Base-by-base conservation (phyloP, 92 coral and sea anemone genomes). In the Porites divaricata region DNA sequence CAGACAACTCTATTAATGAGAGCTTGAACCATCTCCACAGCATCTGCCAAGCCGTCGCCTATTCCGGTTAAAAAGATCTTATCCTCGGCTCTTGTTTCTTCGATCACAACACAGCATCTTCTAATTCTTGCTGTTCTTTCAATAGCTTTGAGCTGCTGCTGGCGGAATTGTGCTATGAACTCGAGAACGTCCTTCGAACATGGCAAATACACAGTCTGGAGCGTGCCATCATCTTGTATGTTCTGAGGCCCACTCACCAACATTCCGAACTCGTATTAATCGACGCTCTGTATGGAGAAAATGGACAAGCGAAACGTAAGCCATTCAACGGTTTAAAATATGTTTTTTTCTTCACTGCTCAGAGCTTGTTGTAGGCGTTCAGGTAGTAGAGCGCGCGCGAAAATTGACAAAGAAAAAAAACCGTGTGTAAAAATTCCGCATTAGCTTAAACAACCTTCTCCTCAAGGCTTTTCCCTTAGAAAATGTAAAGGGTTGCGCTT, bases 1-100 rank as follows among this genome's bases (percentile, higher is more conserved):
- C 49, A 25, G 15, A 75, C 66, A 25, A 75, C 53, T 58, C 59
- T 57, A 48, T 58, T 67, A 53, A 75, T 28, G 15, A 75, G 79
- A 13, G 2, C 67, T 2, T 58, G 10, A 8, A 75, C 79, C 67
- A 57, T 58, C 15, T 25, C 51, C 25, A 58, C 9, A 25, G 79
- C 79, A 6, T 17, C 22, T 0, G 28, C 24, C 7, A 75, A 16
- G 17, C 67, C 79, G 25, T 75, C 79, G 1, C 52, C 59, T 20
- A 19, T 75, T 2, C 67, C 79, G 15, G 79, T 25, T 21, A 75
- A 66, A 10, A 26, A 75, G 59, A 75, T 57, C 68, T 17, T 57
- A 28, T 75, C 67, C 64, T 21, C 11, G 56, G 64, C 63, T 72
- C 61, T 51, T 20, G 7, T 6, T 41, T 22, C 16, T 6, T 28